Evolutionary conservation across 2,797 vertebrate genomes (phyloP), one percentile per base, ranked within the genome.

Genomic region (Pteropus rufus): DNA sequence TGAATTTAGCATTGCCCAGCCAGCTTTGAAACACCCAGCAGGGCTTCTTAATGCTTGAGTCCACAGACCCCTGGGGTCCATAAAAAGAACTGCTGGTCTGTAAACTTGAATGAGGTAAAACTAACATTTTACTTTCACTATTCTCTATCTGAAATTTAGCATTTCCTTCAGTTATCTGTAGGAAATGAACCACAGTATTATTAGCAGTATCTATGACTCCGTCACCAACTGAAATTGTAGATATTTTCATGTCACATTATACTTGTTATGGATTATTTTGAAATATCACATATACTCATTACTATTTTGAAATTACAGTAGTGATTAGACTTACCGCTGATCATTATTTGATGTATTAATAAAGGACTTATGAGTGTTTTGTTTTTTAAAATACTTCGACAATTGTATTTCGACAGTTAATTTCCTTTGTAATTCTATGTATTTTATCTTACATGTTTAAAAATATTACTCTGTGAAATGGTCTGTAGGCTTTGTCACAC

Each of bases 101-200:
- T 62, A 87, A 64, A 79, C 44, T 12, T 77, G 46, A 19, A 65
- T 73, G 34, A 11, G 41, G 62, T n/a, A 88, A 72, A 67, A 26
- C 3, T 67, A 52, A 24, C 75, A 72, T 19, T 93, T 93, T 83
- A 83, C 94, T 95, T 95, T 92, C 9, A 60, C 23, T 79, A 46
- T 83, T 2, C 10, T 81, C 77, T 85, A 24, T 77, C n/a, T 91
- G 72, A 96, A 96, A 79, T 56, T 31, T 54, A 84, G 84, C 18
- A 79, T 58, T 73, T 93, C 52, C 70, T 89, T 93, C 49, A 77
- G 12, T 73, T 89, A 54, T 23, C 64, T 10, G 36, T 11, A 79
- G 56, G 34, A 14, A 83, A 79, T 29, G 84, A 72, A 56, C 7
- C 52, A 80, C 46, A 85, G 39, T 34, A 64, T 4, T 62, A 56